Percentiles rank a stretch among this genome's conserved stretches.
These are phyloP conservation scores for Temnothorax nylanderi DNA, from an alignment of 1,140 invertebrate species.

Conservation along the genomic window DNA sequence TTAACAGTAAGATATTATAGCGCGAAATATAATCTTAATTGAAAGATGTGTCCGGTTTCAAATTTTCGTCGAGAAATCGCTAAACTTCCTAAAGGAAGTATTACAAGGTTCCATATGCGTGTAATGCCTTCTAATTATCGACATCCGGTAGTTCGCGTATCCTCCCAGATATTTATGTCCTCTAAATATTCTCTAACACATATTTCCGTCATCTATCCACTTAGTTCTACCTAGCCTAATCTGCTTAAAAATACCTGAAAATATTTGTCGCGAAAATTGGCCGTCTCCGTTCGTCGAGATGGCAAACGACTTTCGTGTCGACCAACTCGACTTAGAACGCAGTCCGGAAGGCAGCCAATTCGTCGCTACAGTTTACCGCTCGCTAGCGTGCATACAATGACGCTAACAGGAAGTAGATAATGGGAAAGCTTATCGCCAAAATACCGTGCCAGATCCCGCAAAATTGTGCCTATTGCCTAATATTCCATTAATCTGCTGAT, in stretches of 20 bases:
- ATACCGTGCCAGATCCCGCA: constrained; percentile 48
- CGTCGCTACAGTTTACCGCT: constrained; percentile 24
- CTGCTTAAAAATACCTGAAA: constrained; percentile 65
- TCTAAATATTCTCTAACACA: constrained; percentile 22
- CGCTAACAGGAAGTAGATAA: constrained; percentile 67
- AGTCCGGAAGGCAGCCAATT: constrained; percentile 67
- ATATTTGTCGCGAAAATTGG: constrained; percentile 62
- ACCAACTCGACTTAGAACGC: constrained; percentile 36
- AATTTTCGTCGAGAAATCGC: background rate
- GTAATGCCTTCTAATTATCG: constrained; percentile 17
- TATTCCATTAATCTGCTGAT: constrained; percentile 11
- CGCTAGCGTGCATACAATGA: constrained; percentile 33
- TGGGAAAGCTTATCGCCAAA: constrained; percentile 74
- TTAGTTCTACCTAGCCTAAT: constrained; percentile 18
- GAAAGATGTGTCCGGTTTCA: background rate
- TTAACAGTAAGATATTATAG: background rate
- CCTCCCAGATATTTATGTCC: constrained; percentile 17
- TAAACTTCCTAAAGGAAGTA: background rate
- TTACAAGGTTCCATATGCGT: background rate
- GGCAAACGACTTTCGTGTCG: constrained; percentile 24
- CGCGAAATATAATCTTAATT: background rate
- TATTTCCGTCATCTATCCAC: constrained; percentile 1
- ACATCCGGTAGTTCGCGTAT: background rate
- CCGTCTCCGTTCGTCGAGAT: constrained; percentile 36
- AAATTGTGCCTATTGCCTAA: background rate